Base-by-base conservation (phyloP, 2,888 invertebrate species). In the Athetis lepigone region DNA sequence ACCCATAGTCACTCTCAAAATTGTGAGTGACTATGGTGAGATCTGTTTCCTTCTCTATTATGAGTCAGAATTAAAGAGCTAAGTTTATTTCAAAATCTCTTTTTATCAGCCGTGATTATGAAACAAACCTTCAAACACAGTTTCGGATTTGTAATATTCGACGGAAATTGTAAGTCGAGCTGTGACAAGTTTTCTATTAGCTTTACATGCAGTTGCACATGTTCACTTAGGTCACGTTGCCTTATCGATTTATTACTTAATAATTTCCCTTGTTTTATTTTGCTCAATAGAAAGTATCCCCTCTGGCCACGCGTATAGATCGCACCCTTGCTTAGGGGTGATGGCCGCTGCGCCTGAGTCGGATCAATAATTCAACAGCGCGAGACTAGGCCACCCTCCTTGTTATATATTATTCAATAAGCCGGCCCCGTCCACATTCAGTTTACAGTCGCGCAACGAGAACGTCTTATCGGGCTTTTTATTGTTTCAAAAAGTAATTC, bases 401-500 rank as follows among this genome's bases (percentile, higher is more conserved):
- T 54, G 49, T 43, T 64, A 58, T 76, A 73, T 70, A 70, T 73
- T 77, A 80, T 80, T 78, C 70, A 75, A 78, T 77, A 68, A 71
- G 33, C 64, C 21, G 60, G 19, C 55, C 72, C 63, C 68, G 58
- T 68, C 40, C 59, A 47, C 72, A 75, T 74, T 86, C 88, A 85
- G 86, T 86, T 70, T 65, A 77, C 82, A 71, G 69, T 75, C 77
- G 85, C 80, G 69, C 87, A 86, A 81, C 83, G 81, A 77, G 82
- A 80, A 77, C 78, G 86, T 84, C 88, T 94, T 94, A 94, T 94
- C 94, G 91, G 85, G 36, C n/a, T n/a, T 90, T 93, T 94, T 93
- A 93, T 94, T 88, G 92, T 92, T 92, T 90, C 75, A 80, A 83
- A 91, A 93, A 93, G 90, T 93, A 93, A 94, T 93, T 92, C 85